Base-by-base conservation (phyloP, 2,797 vertebrate genomes). In the Myripristis murdjan region DNA sequence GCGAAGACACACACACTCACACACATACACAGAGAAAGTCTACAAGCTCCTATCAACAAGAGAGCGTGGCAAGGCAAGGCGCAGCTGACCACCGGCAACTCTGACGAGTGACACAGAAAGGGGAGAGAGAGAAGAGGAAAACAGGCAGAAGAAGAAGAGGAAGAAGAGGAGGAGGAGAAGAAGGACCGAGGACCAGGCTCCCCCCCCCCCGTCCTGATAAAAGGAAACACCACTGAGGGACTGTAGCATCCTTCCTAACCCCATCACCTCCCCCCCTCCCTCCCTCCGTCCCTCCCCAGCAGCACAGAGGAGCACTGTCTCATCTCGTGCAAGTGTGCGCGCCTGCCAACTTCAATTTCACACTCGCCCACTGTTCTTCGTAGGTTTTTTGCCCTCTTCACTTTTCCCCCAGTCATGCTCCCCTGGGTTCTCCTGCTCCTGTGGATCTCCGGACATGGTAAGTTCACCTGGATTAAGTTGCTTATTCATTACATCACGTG, bases 381-480 rank as follows among this genome's bases (percentile, higher is more conserved):
- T 83, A 90, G 91, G 91, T n/a, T n/a, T 90, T 91, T 91, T 87
- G 73, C 82, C 87, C 84, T 83, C 84, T 83, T 58, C 81, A 62
- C 57, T 73, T n/a, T n/a, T n/a, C n/a, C 67, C 58, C 61, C 77
- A 83, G 84, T 72, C 81, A 95, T 95, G 94, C 83, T 91, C 89
- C 79, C 81, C 31, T 81, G 90, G 90, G 70, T 94, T 62, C 77
- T 92, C 33, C 78, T 94, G 67, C 77, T 95, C 73, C 78, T 93
- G 77, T 93, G 92, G 81, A 77, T 93, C 86, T 82, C 85, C 58
- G 85, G 84, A 90, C 92, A 92, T 14, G 92, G 95, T 95, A 87
- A 94, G 93, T 84, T 73, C 28, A 15, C 59, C 22, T 58, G 49
- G 2, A 51, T 79, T 35, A 78, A 74, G 57, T 87, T 89, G 56